Conservation (phyloP, 1,140 invertebrate genomes). For the Eubasilissa regina region DNA sequence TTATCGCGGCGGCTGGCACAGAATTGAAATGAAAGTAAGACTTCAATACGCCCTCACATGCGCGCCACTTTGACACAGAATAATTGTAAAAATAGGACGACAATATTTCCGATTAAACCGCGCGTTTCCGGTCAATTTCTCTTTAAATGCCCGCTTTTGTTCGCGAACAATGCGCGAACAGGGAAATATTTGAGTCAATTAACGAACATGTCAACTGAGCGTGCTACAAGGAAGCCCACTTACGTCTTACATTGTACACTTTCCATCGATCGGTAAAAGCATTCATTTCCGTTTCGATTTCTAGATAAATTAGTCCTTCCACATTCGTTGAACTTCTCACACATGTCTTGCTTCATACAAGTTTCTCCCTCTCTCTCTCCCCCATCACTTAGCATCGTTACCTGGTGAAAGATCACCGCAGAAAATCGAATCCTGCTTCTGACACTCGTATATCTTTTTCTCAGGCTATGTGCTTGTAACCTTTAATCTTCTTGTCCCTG, state of each 20-base stretch:
- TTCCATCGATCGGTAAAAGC: constrained; percentile 12
- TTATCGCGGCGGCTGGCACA: constrained; percentile 12
- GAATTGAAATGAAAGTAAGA: constrained; percentile 30
- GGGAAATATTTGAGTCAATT: not conserved
- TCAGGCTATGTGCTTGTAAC: too few species aligned
- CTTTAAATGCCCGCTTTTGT: constrained; percentile 2
- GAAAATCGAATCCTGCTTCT: too few species aligned
- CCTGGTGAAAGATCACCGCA: too few species aligned
- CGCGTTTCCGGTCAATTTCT: constrained; percentile 16
- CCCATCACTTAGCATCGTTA: too few species aligned
- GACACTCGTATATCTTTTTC: too few species aligned
- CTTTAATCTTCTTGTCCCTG: too few species aligned
- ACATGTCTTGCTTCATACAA: too few species aligned
- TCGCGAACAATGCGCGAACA: constrained; percentile 17
- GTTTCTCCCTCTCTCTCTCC: too few species aligned
- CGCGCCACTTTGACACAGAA: not conserved
- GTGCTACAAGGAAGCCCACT: constrained; percentile 13
- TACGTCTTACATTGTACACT: constrained; percentile 3
- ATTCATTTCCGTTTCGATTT: not conserved
- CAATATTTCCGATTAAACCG: constrained; percentile 8
- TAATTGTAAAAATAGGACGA: constrained; percentile 10
- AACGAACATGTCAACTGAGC: constrained; percentile 10
- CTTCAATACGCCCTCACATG: constrained; percentile 7
- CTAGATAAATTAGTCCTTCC: too few species aligned
- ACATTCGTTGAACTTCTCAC: too few species aligned